Evolutionary conservation across 2,888 invertebrate species (phyloP), one percentile per base, ranked within the genome.

Genomic region (Eupithecia subfuscata): DNA sequence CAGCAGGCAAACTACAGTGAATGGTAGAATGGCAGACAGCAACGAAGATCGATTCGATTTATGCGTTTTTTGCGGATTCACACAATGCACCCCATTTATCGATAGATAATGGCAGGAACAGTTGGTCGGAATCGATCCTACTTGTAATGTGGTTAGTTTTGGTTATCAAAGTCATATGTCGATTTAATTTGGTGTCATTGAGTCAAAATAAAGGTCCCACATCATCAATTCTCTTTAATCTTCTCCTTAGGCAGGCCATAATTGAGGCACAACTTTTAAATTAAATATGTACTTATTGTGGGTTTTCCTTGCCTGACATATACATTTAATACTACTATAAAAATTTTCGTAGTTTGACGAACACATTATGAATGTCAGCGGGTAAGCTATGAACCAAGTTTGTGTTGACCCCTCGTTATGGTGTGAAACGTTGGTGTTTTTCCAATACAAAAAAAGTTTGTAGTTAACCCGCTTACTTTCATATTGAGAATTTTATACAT

Each of bases 21-120:
- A 90, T 89, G 85, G 70, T 48, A 68, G 73, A 75, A 73, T 67
- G 64, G 90, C 86, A 89, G 91, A 90, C 91, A 91, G 90, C 86
- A 86, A 86, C 87, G 89, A 92, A 93, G 94, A 94, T 95, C 92
- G 94, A 93, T 94, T 93, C 92, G 92, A 93, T 95, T 92, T 94
- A 92, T 93, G 90, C 88, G 87, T 92, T 94, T 95, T 95, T 94
- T 92, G 90, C 87, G 83, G 84, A 87, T 86, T 87, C 84, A 84
- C 87, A 92, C 93, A 94, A 94, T 89, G 84, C 91, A 86, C 88
- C 88, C 89, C 89, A 91, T 91, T 91, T 93, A 95, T 94, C 88
- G 93, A 93, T 87, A 92, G 93, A 93, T 93, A 93, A 94, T 93
- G 85, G 90, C 82, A 84, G 81, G 89, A 92, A 93, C 94, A 94